phyloP scores from a whole-genome alignment of 2,888 invertebrate genomes.

The Linnaemya vulpina region DNA sequence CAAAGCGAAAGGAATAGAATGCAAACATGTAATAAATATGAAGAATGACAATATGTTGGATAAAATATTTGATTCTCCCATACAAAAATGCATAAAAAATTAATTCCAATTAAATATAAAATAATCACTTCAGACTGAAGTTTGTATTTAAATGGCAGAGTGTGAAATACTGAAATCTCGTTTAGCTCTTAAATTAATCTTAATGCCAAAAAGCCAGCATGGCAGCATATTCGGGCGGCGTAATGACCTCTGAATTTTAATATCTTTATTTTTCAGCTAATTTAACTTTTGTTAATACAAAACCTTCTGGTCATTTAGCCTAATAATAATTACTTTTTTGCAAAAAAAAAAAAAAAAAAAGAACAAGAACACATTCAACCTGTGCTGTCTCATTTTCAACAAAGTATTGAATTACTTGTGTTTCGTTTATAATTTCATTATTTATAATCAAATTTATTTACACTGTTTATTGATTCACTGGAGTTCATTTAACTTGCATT shows the following conservation, averaged over 20 bases:
- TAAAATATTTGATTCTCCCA: too few species aligned
- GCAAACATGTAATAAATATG: too few species aligned
- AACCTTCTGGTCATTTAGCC: background rate
- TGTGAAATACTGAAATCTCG: background rate
- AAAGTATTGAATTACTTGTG: constrained; percentile 25
- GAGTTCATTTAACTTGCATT: constrained; percentile 63
- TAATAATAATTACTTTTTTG: constrained; percentile 9
- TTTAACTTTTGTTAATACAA: background rate
- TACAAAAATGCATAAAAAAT: background rate
- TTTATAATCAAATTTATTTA: constrained; percentile 45
- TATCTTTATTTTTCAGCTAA: background rate
- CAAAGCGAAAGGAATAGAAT: background rate
- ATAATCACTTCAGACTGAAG: background rate
- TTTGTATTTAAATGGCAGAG: background rate
- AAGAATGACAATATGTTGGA: too few species aligned
- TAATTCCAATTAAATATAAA: background rate
- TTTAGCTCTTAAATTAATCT: background rate
- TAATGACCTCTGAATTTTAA: constrained; percentile 6
- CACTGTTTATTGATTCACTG: constrained; percentile 35
- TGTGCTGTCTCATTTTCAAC: background rate
- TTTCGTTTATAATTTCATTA: constrained; percentile 25
- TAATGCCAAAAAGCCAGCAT: background rate
- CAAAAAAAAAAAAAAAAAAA: background rate
- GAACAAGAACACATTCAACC: too few species aligned
- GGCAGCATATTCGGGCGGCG: background rate